Percentiles rank a stretch among this genome's conserved stretches.
phyloP scores from a whole-genome alignment of 1,140 invertebrate species.

The Ptiloglossa arizonensis region DNA sequence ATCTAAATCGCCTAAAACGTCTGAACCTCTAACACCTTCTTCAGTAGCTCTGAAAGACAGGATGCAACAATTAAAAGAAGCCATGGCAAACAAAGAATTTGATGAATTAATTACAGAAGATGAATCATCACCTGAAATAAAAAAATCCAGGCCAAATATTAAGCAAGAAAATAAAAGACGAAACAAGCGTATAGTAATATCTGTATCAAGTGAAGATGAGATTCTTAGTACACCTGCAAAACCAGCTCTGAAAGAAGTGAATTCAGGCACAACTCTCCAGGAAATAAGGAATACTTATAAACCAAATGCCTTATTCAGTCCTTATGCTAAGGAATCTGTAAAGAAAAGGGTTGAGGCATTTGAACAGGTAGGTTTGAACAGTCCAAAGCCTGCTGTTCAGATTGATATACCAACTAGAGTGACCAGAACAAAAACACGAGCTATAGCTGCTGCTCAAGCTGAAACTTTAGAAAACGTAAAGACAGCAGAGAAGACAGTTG shows the following conservation, averaged over 20 bases:
- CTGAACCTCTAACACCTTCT: not conserved
- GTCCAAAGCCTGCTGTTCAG: constrained; percentile 62
- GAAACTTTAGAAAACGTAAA: constrained; percentile 26
- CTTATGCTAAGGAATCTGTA: constrained; percentile 83
- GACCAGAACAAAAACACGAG: constrained; percentile 80
- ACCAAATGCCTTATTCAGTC: constrained; percentile 79
- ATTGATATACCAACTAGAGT: constrained; percentile 64
- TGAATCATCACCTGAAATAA: constrained; percentile 74
- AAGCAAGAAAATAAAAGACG: constrained; percentile 38
- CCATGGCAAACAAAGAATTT: constrained; percentile 39
- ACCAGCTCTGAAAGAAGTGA: constrained; percentile 1
- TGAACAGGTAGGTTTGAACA: constrained; percentile 79
- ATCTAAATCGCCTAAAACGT: not conserved
- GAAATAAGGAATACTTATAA: constrained; percentile 69
- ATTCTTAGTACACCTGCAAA: constrained; percentile 46
- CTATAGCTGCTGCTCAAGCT: constrained; percentile 67
- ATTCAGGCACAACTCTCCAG: not conserved
- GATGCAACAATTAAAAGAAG: constrained; percentile 38
- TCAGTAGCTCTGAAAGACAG: constrained; percentile 30
- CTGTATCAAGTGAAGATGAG: constrained; percentile 68
- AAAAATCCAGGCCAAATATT: constrained; percentile 35
- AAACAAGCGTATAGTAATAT: constrained; percentile 35
- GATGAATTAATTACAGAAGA: constrained; percentile 78
- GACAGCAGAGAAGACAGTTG: constrained; percentile 33
- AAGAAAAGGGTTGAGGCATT: constrained; percentile 85